phyloP scores from a whole-genome alignment of 2,113 vertebrate genomes.

The Clarias magur region DNA sequence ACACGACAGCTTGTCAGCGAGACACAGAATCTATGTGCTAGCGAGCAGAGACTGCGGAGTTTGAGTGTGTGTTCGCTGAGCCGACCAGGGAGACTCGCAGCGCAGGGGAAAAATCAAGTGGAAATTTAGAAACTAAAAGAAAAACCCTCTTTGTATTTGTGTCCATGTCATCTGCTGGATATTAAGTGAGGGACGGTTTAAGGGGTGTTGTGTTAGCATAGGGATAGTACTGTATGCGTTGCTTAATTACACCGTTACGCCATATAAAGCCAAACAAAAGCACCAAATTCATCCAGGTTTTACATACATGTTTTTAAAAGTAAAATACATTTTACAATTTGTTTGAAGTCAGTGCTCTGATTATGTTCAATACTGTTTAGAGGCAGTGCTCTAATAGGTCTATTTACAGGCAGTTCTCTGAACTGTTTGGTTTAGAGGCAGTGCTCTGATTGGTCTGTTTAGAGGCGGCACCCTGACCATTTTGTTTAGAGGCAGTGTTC shows the following conservation, averaged over 20 bases:
- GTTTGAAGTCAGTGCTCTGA: no score
- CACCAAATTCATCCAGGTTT: no score
- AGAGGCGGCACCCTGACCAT: background rate
- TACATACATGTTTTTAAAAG: background rate
- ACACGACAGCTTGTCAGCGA: slow-evolving; percentile 54
- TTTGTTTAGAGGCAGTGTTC: background rate
- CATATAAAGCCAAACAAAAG: background rate
- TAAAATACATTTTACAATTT: no score
- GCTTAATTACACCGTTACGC: background rate
- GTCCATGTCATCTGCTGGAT: background rate
- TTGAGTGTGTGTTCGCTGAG: background rate
- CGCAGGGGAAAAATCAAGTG: background rate
- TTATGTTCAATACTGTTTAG: no score
- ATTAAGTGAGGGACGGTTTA: background rate
- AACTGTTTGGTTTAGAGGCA: no score
- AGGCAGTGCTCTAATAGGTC: no score
- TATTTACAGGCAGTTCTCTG: no score
- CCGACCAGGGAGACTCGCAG: background rate
- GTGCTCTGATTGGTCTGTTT: no score
- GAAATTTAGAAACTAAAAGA: background rate
- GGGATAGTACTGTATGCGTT: background rate
- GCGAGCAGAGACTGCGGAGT: slow-evolving; percentile 53
- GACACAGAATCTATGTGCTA: slow-evolving; percentile 58
- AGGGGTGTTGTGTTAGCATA: background rate
- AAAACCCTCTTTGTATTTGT: background rate